Conservation (phyloP, 2,113 vertebrate species). For the Coptodon rendalli region DNA sequence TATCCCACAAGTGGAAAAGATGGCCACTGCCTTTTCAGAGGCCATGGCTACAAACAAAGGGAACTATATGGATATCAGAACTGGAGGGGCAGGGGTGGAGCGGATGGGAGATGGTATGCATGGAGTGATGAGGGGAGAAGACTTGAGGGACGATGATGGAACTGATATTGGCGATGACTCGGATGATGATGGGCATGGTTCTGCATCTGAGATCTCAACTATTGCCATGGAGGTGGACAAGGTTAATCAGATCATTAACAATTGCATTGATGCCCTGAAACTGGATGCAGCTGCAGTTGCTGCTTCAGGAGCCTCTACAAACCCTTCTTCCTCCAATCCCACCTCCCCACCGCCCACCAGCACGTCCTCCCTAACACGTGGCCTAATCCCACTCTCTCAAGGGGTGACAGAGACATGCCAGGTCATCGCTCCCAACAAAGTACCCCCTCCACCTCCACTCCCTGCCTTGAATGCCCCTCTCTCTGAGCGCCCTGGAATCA, state of each 20-base stretch:
- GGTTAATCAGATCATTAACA: conserved; percentile 99
- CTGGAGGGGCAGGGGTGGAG: conserved; percentile 68
- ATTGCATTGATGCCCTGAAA: conserved; percentile 97
- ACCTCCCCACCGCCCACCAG: conserved; percentile 71
- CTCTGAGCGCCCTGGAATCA: conserved; percentile 76
- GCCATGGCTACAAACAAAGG: conserved; percentile 85
- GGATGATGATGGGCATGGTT: conserved; percentile 87
- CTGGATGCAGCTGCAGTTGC: conserved; percentile 86
- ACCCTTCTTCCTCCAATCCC: conserved; percentile 71
- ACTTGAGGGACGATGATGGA: conserved; percentile 72
- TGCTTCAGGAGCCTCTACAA: conserved; percentile 67
- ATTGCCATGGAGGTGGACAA: conserved; percentile 99
- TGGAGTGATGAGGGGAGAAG: conserved; percentile 53
- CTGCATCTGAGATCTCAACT: conserved; percentile 95
- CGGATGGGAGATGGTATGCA: conserved; percentile 60
- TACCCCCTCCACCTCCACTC: conserved; percentile 71
- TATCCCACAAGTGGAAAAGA: conserved; percentile 94
- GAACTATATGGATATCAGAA: conserved; percentile 94
- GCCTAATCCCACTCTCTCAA: conserved; percentile 71
- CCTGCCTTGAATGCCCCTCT: conserved; percentile 65
- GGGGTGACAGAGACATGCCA: conserved; percentile 58
- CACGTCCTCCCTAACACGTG: conserved; percentile 66
- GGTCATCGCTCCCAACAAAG: conserved; percentile 64
- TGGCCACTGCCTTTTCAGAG: conserved; percentile 82
- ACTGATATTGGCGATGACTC: conserved; percentile 80